Evolutionary conservation across 2,797 vertebrate genomes (phyloP), one percentile per base, ranked within the genome.

Genomic region (Rhinogobio ventralis): DNA sequence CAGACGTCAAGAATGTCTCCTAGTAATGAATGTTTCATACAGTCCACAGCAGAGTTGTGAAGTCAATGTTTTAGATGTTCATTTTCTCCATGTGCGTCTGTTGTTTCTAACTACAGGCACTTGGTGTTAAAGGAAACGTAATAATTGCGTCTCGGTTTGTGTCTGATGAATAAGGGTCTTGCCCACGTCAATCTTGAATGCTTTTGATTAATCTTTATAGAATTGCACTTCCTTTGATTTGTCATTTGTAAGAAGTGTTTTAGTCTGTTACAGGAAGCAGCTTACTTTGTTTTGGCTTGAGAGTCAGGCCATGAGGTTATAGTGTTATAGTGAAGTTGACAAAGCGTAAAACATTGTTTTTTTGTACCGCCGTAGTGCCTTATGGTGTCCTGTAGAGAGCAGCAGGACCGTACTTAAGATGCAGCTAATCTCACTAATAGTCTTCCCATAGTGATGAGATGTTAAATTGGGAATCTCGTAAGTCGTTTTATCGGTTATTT

Each of bases 301-400:
- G 68, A 55, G 10, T 64, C 25, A 49, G n/a, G 25, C 19, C 62
- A 3, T 66, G 62, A 67, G 25, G 60, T 36, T 62, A 74, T 19
- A 42, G 66, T 57, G 66, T 79, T 49, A n/a, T 20, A 23, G 45
- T 36, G 14, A 51, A 46, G 5, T 30, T 49, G 66, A 23, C 25
- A 4, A 33, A 28, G n/a, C 36, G n/a, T 49, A 28, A 30, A 17
- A 7, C 33, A 3, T 49, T 64, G 53, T 71, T 53, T 42, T 39
- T 42, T 79, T 62, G 30, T 66, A 15, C 19, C 11, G 14, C 49
- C 28, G 36, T n/a, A 83, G 76, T 83, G 36, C 81, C 73, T 83
- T 67, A n/a, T 82, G n/a, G 17, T 83, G 67, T 55, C 76, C 76
- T 83, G 76, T 74, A 80, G 81, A 79, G 81, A 46, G 77, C 57